These are phyloP conservation scores for Diachasmimorpha longicaudata DNA, from an alignment of 1,140 invertebrate genomes.

Conservation along the genomic window DNA sequence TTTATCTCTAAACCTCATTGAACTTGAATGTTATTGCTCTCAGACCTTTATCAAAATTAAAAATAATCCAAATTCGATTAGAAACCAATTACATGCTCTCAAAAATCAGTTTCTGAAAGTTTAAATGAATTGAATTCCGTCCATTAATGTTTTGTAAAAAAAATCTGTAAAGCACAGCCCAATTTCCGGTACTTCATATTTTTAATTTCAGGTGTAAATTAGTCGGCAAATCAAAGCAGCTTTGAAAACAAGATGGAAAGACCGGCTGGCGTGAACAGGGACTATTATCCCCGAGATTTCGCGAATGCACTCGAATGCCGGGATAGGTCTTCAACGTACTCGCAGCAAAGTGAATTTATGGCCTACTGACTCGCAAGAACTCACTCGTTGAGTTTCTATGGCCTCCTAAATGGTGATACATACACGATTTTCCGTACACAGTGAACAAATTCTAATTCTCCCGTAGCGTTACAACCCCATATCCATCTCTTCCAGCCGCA, in stretches of 20 bases:
- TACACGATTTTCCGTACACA: neutral
- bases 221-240: conserved; percentile 1
- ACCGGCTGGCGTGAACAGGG: conserved; percentile 24
- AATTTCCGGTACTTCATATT: too few relatives aligned
- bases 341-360: conserved; percentile 27
- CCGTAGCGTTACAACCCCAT: neutral
- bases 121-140: too few relatives aligned
- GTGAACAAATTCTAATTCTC: neutral
- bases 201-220: neutral
- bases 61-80: too few relatives aligned
- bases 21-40: too few relatives aligned
- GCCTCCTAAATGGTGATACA: neutral
- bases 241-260: conserved; percentile 19
- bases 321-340: conserved; percentile 12
- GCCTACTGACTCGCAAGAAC: conserved; percentile 22
- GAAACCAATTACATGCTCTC: too few relatives aligned
- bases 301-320: conserved; percentile 23
- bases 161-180: too few relatives aligned
- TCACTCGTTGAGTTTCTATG: neutral
- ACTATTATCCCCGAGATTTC: conserved; percentile 25
- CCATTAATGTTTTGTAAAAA: too few relatives aligned
- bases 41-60: too few relatives aligned
- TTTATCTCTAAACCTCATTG: too few relatives aligned
- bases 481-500: neutral
- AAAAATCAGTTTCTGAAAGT: too few relatives aligned